A percentile compares a stretch with the other conserved stretches of the same genome.
These are phyloP conservation scores for Chloromyia formosa DNA, from an alignment of 2,888 invertebrate species.

Conservation along the genomic window DNA sequence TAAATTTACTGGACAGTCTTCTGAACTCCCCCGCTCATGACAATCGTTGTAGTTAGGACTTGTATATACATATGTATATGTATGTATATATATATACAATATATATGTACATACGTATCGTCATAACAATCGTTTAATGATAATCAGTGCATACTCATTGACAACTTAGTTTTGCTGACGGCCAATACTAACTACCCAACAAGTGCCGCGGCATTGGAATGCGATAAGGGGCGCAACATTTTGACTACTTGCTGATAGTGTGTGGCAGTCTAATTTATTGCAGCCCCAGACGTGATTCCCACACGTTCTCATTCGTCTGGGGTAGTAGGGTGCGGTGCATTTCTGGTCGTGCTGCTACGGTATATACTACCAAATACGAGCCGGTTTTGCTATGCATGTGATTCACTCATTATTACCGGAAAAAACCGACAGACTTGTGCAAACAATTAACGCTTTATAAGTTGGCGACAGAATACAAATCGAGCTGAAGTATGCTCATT, in stretches of 20 bases:
- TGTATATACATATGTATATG: too few relatives aligned
- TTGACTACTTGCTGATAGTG: background rate
- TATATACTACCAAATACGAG: background rate
- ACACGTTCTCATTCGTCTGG: background rate
- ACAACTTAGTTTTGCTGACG: background rate
- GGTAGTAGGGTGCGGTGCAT: background rate
- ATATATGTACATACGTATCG: too few relatives aligned
- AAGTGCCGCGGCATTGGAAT: too few relatives aligned
- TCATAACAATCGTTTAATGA: slow-evolving; percentile 15
- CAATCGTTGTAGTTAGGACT: too few relatives aligned
- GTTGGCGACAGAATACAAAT: slow-evolving; percentile 31
- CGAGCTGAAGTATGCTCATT: background rate
- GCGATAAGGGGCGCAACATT: background rate
- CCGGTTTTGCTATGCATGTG: slow-evolving; percentile 8
- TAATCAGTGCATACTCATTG: slow-evolving; percentile 1
- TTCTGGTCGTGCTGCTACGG: background rate
- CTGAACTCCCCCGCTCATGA: too few relatives aligned
- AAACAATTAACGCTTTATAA: slow-evolving; percentile 38
- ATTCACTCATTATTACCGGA: slow-evolving; percentile 12
- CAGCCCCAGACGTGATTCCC: background rate
- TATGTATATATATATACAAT: too few relatives aligned
- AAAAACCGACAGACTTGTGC: slow-evolving; percentile 27
- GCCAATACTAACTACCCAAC: too few relatives aligned
- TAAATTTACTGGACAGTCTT: too few relatives aligned
- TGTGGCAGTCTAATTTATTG: background rate